Base-by-base conservation (phyloP, 1,140 invertebrate genomes). In the Philotrypesis tridentata region DNA sequence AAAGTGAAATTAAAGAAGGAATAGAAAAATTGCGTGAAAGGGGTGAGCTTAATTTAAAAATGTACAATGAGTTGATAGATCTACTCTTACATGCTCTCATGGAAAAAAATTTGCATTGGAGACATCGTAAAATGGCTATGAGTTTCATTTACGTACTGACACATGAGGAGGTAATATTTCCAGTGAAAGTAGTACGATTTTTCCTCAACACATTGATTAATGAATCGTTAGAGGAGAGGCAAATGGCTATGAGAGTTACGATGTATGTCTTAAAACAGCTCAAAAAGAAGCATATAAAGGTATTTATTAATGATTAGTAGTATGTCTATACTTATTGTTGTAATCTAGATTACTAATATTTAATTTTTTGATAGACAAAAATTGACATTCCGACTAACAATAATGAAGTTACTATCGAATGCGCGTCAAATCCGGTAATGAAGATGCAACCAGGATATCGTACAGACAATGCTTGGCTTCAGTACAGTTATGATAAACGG, bases 31-130 rank as follows among this genome's bases (percentile, higher is more conserved):
- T 94, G 31, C 87, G 84, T 2, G 71, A 87, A 37, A 84, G 88
- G 14, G 94, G 92, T 27, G 85, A 93, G 40, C 85, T 86, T 37
- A 94, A 94, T 88, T 89, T 92, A 75, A 87, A 89, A 17, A 82
- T 92, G 9, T 97, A 97, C 86, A 90, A 92, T 33, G 90, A 92
- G 11, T 87, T 97, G 3, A 85, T 97, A 0, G 86, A 94, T 25
- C 92, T 94, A 27, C 86, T 98, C 14, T 91, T 96, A 1, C 87
- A 93, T 83, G 90, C 94, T 21, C 94, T 96, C 21, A 89, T 95
- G 27, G 92, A 93, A 84, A 94, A 94, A 83, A 95, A 95, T 88
- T 88, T 96, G 94, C 96, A 97, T 89, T 97, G 97, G 97, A 92
- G 96, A 27, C 95, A 96, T 86, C 93, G 95, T 75, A 93, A 95